Base-by-base conservation (phyloP, 1,140 invertebrate species). In the Cyphomyrmex costatus region DNA sequence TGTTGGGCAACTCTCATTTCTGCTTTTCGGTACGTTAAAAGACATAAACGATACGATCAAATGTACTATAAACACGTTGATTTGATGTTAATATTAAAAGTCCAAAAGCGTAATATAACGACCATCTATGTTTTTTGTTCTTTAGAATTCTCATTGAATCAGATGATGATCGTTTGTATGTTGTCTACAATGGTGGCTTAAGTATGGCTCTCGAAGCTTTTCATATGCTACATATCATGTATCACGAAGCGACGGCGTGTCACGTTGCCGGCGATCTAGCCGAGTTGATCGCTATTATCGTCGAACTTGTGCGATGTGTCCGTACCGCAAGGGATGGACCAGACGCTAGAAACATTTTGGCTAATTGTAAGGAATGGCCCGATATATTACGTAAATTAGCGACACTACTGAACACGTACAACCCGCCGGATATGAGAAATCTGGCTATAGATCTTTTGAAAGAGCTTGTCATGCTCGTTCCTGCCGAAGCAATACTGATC, bases 201-300 rank as follows among this genome's bases (percentile, higher is more conserved):
- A 97, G 97, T 85, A 97, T 98, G 96, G 97, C 98, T 27, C 97
- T 98, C 93, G 98, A 99, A 96, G 98, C 98, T 21, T 97, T 99
- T 91, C 97, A 98, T 94, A 98, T 98, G 86, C 95, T 99, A 78
- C 98, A 99, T 95, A 97, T 98, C 88, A 98, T 99, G 97, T 98
- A 98, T 92, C 98, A 99, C 91, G 98, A 99, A 94, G 98, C 98
- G 19, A 98, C 98, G 5, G 98, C 98, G 0, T 98, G 98, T 92
- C 98, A 98, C 93, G 96, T 98, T 19, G 97, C 97, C 6, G 97
- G 97, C 0, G 98, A 99, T 92, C 95, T 99, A 51, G 96, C 98
- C 14, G 98, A 98, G 84, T 95, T 99, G 12, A 95, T 99, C 66
- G 96, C 97, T 0, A 97, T 99, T 91, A 96, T 98, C 30, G 95